Conservation (phyloP, 2,888 invertebrate species). For the Pseudoips prasinana region DNA sequence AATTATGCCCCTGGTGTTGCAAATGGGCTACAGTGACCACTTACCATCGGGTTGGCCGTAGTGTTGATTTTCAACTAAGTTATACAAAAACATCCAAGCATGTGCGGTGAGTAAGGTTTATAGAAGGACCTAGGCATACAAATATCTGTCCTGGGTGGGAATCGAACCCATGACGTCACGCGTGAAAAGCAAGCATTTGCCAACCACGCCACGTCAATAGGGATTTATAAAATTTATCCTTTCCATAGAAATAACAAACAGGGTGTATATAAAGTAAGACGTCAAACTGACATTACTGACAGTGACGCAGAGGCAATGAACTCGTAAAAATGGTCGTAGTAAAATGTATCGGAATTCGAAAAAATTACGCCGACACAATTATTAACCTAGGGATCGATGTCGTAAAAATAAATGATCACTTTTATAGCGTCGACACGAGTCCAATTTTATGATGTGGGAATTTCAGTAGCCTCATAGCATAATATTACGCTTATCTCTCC, state of each 20-base stretch:
- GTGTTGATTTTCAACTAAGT: too few relatives aligned
- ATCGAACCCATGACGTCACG: too few relatives aligned
- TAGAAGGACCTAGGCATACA: too few relatives aligned
- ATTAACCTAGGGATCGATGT: slow-evolving; percentile 61
- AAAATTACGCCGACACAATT: slow-evolving; percentile 64
- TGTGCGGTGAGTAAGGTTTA: too few relatives aligned
- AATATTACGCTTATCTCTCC: slow-evolving; percentile 53
- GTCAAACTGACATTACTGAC: slow-evolving; percentile 13
- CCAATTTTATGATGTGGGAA: slow-evolving; percentile 70
- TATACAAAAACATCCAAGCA: too few relatives aligned
- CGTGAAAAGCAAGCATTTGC: too few relatives aligned
- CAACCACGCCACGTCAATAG: too few relatives aligned
- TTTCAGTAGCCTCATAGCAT: slow-evolving; percentile 57
- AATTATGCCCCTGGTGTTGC: too few relatives aligned
- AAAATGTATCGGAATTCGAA: slow-evolving; percentile 42
- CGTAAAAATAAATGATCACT: slow-evolving; percentile 71
- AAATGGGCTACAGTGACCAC: too few relatives aligned
- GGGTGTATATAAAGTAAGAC: slow-evolving; percentile 9
- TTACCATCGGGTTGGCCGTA: too few relatives aligned
- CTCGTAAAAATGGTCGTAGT: slow-evolving; percentile 28
- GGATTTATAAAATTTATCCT: too few relatives aligned
- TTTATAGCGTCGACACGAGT: slow-evolving; percentile 56
- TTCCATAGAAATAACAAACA: slow-evolving; percentile 4
- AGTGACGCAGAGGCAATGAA: slow-evolving; percentile 9
- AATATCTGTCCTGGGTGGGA: too few relatives aligned